These are phyloP conservation scores for Vollenhovia emeryi DNA, from an alignment of 1,140 invertebrate genomes.

Conservation along the genomic window DNA sequence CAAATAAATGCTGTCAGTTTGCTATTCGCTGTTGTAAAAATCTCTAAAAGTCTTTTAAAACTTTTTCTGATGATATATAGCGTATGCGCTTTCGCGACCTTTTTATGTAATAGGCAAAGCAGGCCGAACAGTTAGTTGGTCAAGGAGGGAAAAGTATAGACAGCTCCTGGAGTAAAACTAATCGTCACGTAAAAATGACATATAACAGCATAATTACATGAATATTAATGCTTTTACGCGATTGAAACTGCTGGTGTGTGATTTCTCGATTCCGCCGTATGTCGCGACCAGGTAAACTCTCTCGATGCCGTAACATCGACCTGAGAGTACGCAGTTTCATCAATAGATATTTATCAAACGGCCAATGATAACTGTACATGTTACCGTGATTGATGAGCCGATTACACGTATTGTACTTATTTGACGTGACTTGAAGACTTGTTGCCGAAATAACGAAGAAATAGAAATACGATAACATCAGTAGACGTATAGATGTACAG, in stretches of 20 bases:
- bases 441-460: not conserved
- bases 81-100: not conserved
- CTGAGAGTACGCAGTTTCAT: constrained; percentile 3
- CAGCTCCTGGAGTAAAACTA: not conserved
- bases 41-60: constrained; percentile 6
- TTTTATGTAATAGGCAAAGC: constrained; percentile 13
- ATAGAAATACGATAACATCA: not conserved
- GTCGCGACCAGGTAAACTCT: constrained; percentile 27
- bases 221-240: constrained; percentile 32
- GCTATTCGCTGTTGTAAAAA: constrained; percentile 17
- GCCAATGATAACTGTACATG: not conserved
- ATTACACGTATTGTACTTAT: not conserved
- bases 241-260: constrained; percentile 19
- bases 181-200: constrained; percentile 9
- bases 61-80: constrained; percentile 17
- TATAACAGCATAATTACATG: constrained; percentile 40
- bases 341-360: constrained; percentile 31
- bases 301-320: not conserved
- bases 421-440: constrained; percentile 3
- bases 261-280: constrained; percentile 19
- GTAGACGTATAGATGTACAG: not conserved
- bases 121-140: constrained; percentile 13
- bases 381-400: not conserved
- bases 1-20: constrained; percentile 18
- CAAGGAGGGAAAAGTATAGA: constrained; percentile 19